phyloP scores from a whole-genome alignment of 2,797 vertebrate species.

The Acanthurus lineatus region DNA sequence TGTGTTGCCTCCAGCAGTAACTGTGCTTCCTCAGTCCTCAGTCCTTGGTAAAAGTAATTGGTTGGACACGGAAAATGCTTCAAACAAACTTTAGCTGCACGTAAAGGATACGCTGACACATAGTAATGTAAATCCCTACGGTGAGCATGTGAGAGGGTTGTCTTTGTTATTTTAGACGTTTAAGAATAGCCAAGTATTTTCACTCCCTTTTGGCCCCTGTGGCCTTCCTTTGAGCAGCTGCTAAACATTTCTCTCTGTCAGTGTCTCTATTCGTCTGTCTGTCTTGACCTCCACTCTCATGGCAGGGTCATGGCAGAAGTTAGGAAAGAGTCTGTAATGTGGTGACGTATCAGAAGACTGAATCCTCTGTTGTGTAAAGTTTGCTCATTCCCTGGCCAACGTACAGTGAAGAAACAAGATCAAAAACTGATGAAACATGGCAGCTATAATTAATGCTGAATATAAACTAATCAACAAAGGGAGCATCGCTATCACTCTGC shows the following conservation, averaged over 20 bases:
- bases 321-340: background rate
- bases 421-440: background rate
- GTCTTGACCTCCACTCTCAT: slow-evolving; percentile 21
- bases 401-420: slow-evolving; percentile 5
- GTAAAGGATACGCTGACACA: slow-evolving; percentile 52
- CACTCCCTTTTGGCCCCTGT: slow-evolving; percentile 43
- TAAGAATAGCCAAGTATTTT: slow-evolving; percentile 74
- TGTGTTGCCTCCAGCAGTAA: background rate
- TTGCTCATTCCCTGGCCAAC: background rate
- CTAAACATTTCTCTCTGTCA: slow-evolving; percentile 44
- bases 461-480: slow-evolving; percentile 14
- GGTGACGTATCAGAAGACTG: background rate
- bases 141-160: slow-evolving; percentile 35
- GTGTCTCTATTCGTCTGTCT: slow-evolving; percentile 7
- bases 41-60: background rate
- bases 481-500: background rate
- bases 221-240: slow-evolving; percentile 68
- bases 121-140: slow-evolving; percentile 57
- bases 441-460: slow-evolving; percentile 8
- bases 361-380: background rate
- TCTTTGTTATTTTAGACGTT: slow-evolving; percentile 75
- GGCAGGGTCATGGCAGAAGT: slow-evolving; percentile 12
- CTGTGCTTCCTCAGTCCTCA: background rate
- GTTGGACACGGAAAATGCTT: background rate
- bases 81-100: slow-evolving; percentile 13